Evolutionary conservation across 2,888 invertebrate species (phyloP), one percentile per base, ranked within the genome.

Genomic region (Apoda limacodes): DNA sequence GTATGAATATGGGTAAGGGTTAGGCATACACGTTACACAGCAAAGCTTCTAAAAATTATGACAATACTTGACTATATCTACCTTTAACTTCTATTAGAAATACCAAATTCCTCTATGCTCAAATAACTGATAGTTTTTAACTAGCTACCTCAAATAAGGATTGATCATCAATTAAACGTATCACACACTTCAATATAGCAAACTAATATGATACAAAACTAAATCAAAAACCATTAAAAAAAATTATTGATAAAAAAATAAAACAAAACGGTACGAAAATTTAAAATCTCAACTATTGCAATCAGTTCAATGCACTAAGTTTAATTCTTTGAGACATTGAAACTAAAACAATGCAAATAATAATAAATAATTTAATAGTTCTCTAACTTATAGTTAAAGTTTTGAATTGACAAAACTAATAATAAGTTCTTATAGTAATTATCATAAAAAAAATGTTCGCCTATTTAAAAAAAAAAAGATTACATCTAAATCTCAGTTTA

Each of bases 321-420:
- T 52, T 50, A 52, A 50, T 51, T 48, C 46, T 69, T 69, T 65
- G 65, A 66, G 69, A 72, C 65, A 58, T 56, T 48, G 43, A 55
- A 55, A 54, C 52, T 58, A 55, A 58, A 60, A 56, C 48, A 61
- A 51, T 50, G 60, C 58, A 52, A 47, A 56, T 59, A 62, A 55
- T 60, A 75, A 76, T 74, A 75, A 76, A 76, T 76, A 74, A 17
- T 60, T 62, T 57, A 61, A 65, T 68, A 70, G 59, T 67, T 55
- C 72, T 66, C 67, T 75, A 80, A 80, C 80, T 80, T 76, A 80
- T 78, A 76, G 74, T 78, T 74, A 76, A 72, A 78, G 80, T 80
- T 80, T 80, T 80, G 78, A 66, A 66, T 65, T 43, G 62, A 61
- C 78, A 80, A 80, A 80, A 80, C 80, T 69, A 71, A 78, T 75